Evolutionary conservation across 1,140 invertebrate species (phyloP).

Genomic region (Drosophila micromelanica): DNA sequence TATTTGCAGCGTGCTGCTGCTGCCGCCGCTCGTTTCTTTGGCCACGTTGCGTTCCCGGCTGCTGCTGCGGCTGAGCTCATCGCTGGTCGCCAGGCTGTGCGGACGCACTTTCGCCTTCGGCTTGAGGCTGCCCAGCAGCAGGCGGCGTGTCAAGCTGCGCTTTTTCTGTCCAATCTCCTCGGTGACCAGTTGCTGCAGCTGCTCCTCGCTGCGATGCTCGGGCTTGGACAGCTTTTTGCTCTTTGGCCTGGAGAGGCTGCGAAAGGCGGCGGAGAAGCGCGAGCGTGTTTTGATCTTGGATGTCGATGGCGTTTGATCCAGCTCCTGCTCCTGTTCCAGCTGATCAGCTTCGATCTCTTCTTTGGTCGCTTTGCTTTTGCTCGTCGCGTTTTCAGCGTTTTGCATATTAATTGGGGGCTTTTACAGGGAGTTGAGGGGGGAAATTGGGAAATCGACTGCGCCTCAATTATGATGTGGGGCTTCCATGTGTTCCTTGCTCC

Average conservation of each 20-base stretch:
- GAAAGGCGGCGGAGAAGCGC: conserved; percentile 76
- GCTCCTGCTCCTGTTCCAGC: conserved; percentile 21
- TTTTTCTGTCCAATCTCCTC: conserved; percentile 63
- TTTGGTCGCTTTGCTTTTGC: conserved; percentile 41
- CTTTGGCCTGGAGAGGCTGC: conserved; percentile 69
- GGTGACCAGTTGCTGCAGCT: conserved; percentile 39
- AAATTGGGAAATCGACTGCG: too few species aligned
- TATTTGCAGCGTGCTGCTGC: conserved; percentile 69
- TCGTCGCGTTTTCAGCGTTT: conserved; percentile 52
- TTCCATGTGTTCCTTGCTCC: neutral
- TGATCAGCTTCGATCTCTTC: conserved; percentile 15
- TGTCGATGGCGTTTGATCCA: conserved; percentile 11
- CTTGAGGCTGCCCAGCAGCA: conserved; percentile 61
- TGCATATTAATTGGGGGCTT: conserved; percentile 59
- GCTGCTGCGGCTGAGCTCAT: conserved; percentile 49
- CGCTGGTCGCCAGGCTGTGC: conserved; percentile 64
- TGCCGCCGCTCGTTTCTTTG: conserved; percentile 3
- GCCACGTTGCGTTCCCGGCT: conserved; percentile 14
- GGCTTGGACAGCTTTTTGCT: conserved; percentile 52
- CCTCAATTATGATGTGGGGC: neutral
- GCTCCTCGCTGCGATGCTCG: conserved; percentile 27
- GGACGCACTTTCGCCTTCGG: conserved; percentile 66
- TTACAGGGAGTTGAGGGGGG: too few species aligned
- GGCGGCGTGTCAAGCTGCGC: conserved; percentile 59
- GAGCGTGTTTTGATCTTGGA: conserved; percentile 71